These are phyloP conservation scores for Theretra japonica DNA, from an alignment of 2,888 invertebrate genomes.

Conservation along the genomic window DNA sequence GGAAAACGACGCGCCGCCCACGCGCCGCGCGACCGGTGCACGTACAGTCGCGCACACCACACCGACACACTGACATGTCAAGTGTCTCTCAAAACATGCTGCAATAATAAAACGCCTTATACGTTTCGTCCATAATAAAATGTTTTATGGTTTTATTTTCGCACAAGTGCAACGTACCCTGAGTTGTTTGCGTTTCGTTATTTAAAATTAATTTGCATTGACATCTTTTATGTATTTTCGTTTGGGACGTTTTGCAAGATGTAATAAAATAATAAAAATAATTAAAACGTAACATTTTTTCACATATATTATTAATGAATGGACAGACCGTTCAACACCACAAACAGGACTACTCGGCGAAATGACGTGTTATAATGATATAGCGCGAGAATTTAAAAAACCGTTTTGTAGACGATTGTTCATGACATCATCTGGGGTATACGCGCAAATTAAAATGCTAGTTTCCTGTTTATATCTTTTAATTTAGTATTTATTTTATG, in stretches of 20 bases:
- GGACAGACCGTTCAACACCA: too few species aligned
- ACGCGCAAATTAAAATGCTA: constrained; percentile 72
- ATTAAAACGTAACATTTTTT: too few species aligned
- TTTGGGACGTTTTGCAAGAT: neutral
- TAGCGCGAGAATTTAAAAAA: neutral
- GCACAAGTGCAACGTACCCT: neutral
- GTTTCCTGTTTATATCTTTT: constrained; percentile 70
- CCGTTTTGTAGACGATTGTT: constrained; percentile 54
- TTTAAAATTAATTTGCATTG: constrained; percentile 1
- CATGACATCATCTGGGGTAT: constrained; percentile 72
- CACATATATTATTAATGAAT: too few species aligned
- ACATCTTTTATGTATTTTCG: neutral
- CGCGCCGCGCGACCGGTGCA: constrained; percentile 58
- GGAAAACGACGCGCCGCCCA: constrained; percentile 72
- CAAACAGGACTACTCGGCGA: too few species aligned
- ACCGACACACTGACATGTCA: constrained; percentile 8
- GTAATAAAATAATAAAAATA: neutral
- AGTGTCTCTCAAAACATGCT: constrained; percentile 6
- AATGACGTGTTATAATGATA: neutral
- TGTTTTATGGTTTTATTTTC: constrained; percentile 30
- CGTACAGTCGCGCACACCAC: constrained; percentile 47
- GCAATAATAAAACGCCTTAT: constrained; percentile 32
- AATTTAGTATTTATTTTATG: constrained; percentile 62
- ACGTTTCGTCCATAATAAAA: too few species aligned
- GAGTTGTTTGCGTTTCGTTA: constrained; percentile 19